Evolutionary conservation across 2,888 invertebrate species (phyloP), one percentile per base, ranked within the genome.

Genomic region (Eucriotettix oculatus): DNA sequence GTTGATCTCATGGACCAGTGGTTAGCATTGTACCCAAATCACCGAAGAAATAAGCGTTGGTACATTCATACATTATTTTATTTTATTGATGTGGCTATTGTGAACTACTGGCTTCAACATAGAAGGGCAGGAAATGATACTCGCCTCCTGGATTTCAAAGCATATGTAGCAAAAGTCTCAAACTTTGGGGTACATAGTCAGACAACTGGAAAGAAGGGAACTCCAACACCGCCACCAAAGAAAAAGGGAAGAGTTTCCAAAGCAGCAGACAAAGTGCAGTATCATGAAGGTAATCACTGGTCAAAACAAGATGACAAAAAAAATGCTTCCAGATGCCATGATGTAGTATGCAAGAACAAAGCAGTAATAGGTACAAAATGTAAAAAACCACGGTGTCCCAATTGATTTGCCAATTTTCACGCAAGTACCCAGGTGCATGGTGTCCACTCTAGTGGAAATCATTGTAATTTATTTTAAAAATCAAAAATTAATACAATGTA

Each of bases 291-390:
- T 16, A 14, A 29, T 11, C 59, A 59, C 17, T 59, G 10, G 29
- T 54, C 54, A 11, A 59, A 59, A 41, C 48, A 56, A 40, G 54
- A 41, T 41, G n/a, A n/a, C 40, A 14, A 11, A 10, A 55, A 29
- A 10, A 40, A 56, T 40, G 59, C 54, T 9, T n/a, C 42, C n/a
- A 10, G 42, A 16, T 59, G 54, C n/a, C n/a, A 42, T 16, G 54
- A 59, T 55, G 29, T 11, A 17, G 2, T 16, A 55, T 59, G 54
- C n/a, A 59, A 59, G 54, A 56, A 59, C 56, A 40, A 59, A 10
- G 10, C 14, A 14, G 11, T 52, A 44, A 16, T 29, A 11, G 48
- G 57, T 44, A 16, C 10, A 10, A 41, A 41, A 41, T 57, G 57
- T 44, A 42, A 57, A 16, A 44, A 29, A 16, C 43, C 57, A n/a